Conservation (phyloP, 1,140 invertebrate species). For the Drosophila grimshawi region DNA sequence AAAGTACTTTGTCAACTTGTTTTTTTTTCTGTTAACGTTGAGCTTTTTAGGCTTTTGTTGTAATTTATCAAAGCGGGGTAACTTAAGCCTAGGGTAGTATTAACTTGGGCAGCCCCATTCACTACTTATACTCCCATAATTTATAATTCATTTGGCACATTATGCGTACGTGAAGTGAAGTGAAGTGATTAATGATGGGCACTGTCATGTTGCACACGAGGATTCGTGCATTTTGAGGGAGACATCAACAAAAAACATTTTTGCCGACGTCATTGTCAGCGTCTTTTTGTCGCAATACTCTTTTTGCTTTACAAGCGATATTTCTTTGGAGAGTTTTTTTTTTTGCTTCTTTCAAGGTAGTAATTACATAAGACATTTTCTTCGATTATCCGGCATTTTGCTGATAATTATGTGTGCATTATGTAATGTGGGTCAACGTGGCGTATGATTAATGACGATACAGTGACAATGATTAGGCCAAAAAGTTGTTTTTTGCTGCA, state of each 20-base stretch:
- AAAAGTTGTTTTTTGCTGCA: slow-evolving; percentile 29
- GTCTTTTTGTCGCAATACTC: slow-evolving; percentile 32
- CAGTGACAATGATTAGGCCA: slow-evolving; percentile 32
- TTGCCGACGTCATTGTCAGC: slow-evolving; percentile 46
- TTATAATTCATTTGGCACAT: slow-evolving; percentile 38
- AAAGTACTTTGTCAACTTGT: background rate
- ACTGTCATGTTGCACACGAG: slow-evolving; percentile 5
- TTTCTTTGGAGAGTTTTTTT: slow-evolving; percentile 28
- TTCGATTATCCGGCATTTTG: slow-evolving; percentile 75
- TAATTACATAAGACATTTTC: slow-evolving; percentile 71
- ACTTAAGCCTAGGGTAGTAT: background rate
- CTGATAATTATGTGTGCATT: slow-evolving; percentile 69
- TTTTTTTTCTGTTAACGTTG: background rate
- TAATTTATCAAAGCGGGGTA: slow-evolving; percentile 37
- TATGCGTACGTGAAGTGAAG: slow-evolving; percentile 33
- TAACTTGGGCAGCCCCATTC: background rate
- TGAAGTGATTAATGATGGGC: slow-evolving; percentile 41
- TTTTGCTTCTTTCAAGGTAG: slow-evolving; percentile 38
- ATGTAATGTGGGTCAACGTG: slow-evolving; percentile 69
- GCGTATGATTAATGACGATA: slow-evolving; percentile 76
- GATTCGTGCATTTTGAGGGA: slow-evolving; percentile 4
- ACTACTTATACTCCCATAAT: slow-evolving; percentile 15
- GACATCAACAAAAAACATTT: slow-evolving; percentile 28
- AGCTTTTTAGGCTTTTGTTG: background rate
- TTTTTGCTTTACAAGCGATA: slow-evolving; percentile 24